A percentile compares a stretch with the other conserved stretches of the same genome.
These are phyloP conservation scores for Nyctereutes procyonoides DNA, from an alignment of 2,113 vertebrate species.

Conservation along the genomic window DNA sequence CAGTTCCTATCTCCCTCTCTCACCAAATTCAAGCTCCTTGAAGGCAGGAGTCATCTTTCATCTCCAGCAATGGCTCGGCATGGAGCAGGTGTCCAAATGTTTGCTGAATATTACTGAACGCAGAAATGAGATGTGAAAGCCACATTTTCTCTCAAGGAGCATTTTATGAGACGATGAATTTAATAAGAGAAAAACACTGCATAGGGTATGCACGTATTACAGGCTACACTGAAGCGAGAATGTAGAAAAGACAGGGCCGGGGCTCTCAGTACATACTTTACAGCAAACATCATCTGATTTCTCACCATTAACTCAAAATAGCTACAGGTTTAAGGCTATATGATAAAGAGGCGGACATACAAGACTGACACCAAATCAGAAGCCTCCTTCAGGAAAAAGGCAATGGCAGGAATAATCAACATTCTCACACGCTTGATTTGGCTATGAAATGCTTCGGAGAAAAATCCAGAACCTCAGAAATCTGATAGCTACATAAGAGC, in stretches of 20 bases:
- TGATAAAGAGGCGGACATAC: background rate
- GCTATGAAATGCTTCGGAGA: constrained; percentile 26
- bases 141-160: background rate
- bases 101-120: background rate
- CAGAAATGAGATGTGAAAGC: background rate
- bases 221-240: background rate
- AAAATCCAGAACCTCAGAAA: constrained; percentile 42
- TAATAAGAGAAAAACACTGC: background rate
- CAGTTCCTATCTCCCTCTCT: background rate
- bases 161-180: background rate
- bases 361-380: background rate
- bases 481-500: background rate
- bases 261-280: background rate
- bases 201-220: background rate
- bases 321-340: background rate
- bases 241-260: background rate
- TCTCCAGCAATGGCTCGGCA: background rate
- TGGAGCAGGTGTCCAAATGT: background rate
- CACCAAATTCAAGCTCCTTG: background rate
- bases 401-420: background rate
- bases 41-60: background rate
- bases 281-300: background rate
- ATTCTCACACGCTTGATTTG: background rate
- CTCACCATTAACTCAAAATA: background rate
- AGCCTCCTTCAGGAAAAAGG: background rate